Evolutionary conservation across 2,113 vertebrate genomes (phyloP), one percentile per base, ranked within the genome.

Genomic region (Muscicapa adusta): DNA sequence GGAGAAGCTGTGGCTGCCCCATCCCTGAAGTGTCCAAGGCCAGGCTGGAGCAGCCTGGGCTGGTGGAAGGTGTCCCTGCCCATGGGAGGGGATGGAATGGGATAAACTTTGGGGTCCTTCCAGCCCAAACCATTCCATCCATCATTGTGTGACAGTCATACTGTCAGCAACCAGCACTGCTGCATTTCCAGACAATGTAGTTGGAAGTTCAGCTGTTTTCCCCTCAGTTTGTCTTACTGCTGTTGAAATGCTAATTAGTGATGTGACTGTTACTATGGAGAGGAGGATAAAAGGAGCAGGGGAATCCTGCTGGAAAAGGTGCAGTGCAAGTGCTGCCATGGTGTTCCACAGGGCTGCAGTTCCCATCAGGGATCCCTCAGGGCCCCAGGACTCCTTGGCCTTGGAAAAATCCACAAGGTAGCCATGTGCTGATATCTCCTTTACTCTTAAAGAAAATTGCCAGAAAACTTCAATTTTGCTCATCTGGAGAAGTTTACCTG

Each of bases 141-240:
- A 9, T 26, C 9, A 7, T 12, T 28, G 38, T 0, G 1, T 77
- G 73, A 1, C 5, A 26, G 51, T 22, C 29, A 2, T 58, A 0
- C 76, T 33, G 45, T 15, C 50, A 53, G 65, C 62, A 54, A 12
- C 47, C 8, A 63, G 43, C 40, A 5, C 17, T 57, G 14, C 92
- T 56, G 58, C 20, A 17, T 60, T 51, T 70, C 45, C 65, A 26
- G 42, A 6, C 56, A 6, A 8, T 4, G 18, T 8, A 16, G 7
- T 5, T 79, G 76, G 65, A 60, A 61, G 50, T 56, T 91, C 24
- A 72, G 48, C 29, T 47, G 40, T 11, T 7, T 7, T 0, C 7
- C 14, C 40, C 20, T 24, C 28, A 17, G 31, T 72, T 79, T 48
- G 1, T 77, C 26, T 43, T 10, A 2, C 2, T 22, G 29, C 47